Base-by-base conservation (phyloP, 2,113 vertebrate genomes). In the Ochotona curzoniae region DNA sequence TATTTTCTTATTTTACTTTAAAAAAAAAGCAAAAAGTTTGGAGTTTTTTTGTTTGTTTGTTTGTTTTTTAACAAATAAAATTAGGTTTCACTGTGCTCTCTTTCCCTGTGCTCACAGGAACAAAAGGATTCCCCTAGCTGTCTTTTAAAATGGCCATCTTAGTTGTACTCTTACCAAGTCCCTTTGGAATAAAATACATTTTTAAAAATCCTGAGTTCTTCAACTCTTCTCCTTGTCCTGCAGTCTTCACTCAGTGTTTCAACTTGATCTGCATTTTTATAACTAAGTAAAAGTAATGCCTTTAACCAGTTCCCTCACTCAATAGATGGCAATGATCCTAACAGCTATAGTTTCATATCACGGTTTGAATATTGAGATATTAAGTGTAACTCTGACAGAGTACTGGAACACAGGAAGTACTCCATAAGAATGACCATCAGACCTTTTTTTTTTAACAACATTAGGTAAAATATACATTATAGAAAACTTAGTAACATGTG, bases 171-270 rank as follows among this genome's bases (percentile, higher is more conserved):
- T 47, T 38, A 82, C 32, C 25, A 84, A 73, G 12, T 35, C 51
- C 38, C 35, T 88, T 30, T 80, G 26, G 28, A 84, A 44, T 32
- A 92, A 87, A 78, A 92, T 69, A 60, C 15, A 76, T 81, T 94
- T 83, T 87, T 64, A 69, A 61, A 23, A 13, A 83, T 35, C 47
- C 57, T 81, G 81, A 75, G 81, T 51, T 75, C 70, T 86, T 81
- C 44, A 75, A 66, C 44, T 75, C 35, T 70, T 6, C 35, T 80
- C 18, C 66, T 74, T 81, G 64, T 51, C n/a, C 61, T 47, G 38
- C 13, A 54, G 30, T 78, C 63, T 76, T 89, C 10, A 89, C 47
- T 87, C 38, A 47, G 8, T 78, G 32, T 91, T 87, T 83, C 49
- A 73, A 87, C 76, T 18, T 12, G 7, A n/a, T 38, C 54, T 95